phyloP scores from a whole-genome alignment of 2,113 vertebrate genomes.

The Ictidomys tridecemlineatus region DNA sequence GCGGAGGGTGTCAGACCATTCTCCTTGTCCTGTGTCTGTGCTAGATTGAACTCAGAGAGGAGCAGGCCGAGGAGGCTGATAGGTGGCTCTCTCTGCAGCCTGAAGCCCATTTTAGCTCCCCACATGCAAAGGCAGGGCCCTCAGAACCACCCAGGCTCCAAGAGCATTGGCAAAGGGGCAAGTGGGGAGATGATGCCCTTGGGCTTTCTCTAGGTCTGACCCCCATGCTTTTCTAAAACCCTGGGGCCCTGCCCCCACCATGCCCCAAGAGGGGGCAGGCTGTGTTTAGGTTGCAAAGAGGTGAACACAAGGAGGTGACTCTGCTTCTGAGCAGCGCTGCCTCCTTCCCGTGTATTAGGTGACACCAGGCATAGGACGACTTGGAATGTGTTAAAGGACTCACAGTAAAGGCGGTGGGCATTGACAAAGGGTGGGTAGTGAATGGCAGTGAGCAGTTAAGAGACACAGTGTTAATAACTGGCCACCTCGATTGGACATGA shows the following conservation, averaged over 20 bases:
- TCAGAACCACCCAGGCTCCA: neutral
- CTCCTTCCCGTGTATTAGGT: constrained; percentile 52
- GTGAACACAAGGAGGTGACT: constrained; percentile 67
- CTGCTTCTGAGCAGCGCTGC: neutral
- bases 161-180: constrained; percentile 69
- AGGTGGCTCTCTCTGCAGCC: constrained; percentile 67
- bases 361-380: constrained; percentile 65
- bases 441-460: neutral
- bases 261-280: constrained; percentile 47
- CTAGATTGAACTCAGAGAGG: constrained; percentile 84
- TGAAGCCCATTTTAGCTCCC: neutral
- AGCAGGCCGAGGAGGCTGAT: constrained; percentile 80
- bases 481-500: neutral
- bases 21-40: constrained; percentile 75
- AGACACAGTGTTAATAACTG: neutral
- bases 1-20: constrained; percentile 81
- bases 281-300: constrained; percentile 69
- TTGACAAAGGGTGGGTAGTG: neutral
- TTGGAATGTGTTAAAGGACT: neutral
- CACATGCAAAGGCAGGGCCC: neutral
- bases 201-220: constrained; percentile 57
- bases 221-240: constrained; percentile 54
- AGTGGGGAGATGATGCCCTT: constrained; percentile 68
- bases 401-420: neutral
- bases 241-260: neutral